Conservation (phyloP, 2,113 vertebrate genomes). For the Oryzias woworae region DNA sequence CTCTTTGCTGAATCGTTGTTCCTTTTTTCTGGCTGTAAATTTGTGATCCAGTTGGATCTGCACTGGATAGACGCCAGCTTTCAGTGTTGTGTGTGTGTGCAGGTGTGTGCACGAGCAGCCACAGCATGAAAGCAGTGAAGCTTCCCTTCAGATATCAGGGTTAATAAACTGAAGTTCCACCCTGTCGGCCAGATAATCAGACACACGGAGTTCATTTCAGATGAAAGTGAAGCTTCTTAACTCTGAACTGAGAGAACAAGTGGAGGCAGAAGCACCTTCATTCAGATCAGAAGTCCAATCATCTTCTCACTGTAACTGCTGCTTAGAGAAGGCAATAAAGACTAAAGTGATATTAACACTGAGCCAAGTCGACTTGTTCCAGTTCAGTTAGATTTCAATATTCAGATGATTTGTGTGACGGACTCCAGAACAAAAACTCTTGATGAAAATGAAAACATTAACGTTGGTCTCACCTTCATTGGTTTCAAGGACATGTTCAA, state of each 20-base stretch:
- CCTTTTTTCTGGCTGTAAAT: background rate
- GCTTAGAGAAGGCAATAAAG: background rate
- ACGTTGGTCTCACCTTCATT: too few relatives aligned
- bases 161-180: slow-evolving; percentile 61
- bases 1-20: too few relatives aligned
- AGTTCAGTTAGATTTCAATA: too few relatives aligned
- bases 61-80: background rate
- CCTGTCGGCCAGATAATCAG: slow-evolving; percentile 46
- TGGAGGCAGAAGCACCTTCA: slow-evolving; percentile 2
- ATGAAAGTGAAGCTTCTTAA: slow-evolving; percentile 23
- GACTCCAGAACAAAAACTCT: too few relatives aligned
- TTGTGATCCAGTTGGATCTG: background rate
- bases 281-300: slow-evolving; percentile 4
- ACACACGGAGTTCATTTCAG: slow-evolving; percentile 36
- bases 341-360: background rate
- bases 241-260: slow-evolving; percentile 24
- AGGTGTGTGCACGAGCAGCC: background rate
- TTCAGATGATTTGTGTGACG: too few relatives aligned
- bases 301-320: background rate
- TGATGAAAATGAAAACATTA: too few relatives aligned
- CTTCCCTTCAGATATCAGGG: slow-evolving; percentile 49
- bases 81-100: slow-evolving; percentile 4
- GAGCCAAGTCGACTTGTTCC: background rate
- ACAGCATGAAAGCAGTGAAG: slow-evolving; percentile 43
- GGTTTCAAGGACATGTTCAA: too few relatives aligned